Evolutionary conservation across 2,888 invertebrate genomes (phyloP).

Genomic region (Polymixis flavicincta): DNA sequence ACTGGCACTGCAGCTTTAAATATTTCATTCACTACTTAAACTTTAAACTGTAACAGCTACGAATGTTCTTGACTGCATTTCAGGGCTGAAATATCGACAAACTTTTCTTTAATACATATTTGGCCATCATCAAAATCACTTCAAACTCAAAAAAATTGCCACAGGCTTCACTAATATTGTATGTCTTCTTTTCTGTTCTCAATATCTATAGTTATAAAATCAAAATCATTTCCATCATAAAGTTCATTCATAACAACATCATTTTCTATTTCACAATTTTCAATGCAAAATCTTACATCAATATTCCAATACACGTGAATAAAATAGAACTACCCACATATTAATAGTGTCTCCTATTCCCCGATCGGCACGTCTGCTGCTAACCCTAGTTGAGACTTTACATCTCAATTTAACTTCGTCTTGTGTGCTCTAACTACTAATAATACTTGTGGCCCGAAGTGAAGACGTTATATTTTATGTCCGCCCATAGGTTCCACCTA

Average conservation of each 20-base stretch:
- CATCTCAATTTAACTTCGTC: conserved; percentile 79
- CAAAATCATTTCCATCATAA: not conserved
- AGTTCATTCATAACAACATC: not conserved
- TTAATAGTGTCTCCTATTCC: conserved; percentile 28
- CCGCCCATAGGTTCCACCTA: conserved; percentile 31
- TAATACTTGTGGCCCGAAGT: conserved; percentile 50
- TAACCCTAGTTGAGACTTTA: conserved; percentile 62
- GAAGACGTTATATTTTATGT: conserved; percentile 70
- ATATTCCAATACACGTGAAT: conserved; percentile 9
- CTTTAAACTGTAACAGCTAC: conserved; percentile 20
- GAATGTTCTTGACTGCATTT: conserved; percentile 12
- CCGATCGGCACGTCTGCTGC: conserved; percentile 46
- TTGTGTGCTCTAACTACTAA: conserved; percentile 66
- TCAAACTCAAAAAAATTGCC: not conserved
- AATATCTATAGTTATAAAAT: no score
- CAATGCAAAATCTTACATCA: not conserved
- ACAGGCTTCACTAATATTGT: not conserved
- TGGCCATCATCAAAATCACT: not conserved
- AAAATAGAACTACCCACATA: conserved; percentile 27
- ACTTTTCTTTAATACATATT: no score
- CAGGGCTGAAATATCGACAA: not conserved
- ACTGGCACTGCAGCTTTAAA: conserved; percentile 15
- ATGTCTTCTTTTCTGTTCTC: not conserved
- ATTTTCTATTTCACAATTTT: not conserved
- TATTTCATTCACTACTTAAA: conserved; percentile 24